Base-by-base conservation (phyloP, 1,140 invertebrate species). In the Meteorus sp. region DNA sequence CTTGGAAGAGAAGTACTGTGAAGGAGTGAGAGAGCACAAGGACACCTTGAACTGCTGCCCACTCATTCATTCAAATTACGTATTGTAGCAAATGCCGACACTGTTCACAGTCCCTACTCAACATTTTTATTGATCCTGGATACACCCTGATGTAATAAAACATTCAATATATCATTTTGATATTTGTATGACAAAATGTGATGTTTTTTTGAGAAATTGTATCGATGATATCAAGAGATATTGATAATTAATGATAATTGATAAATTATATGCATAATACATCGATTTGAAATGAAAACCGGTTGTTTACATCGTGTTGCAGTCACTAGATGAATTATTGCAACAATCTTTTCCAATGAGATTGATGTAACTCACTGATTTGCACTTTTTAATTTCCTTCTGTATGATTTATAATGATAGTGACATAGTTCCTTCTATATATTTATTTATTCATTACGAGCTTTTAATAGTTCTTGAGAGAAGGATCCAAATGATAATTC, bases 41-140 rank as follows among this genome's bases (percentile, higher is more conserved):
- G 65, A 53, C 64, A 58, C 22, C 54, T 58, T 31, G 52, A 54
- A 62, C 56, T 64, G n/a, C n/a, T n/a, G 59, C 59, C 64, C 33
- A 61, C 60, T 43, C 56, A 37, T 13, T 39, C 56, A 45, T 29
- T 52, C 29, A 45, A n/a, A n/a, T n/a, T n/a, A n/a, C n/a, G n/a
- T n/a, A n/a, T n/a, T 29, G 22, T 20, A 17, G 7, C 33, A 52
- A 60, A 44, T 59, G 41, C 61, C 59, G 59, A 55, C 59, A 54
- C 50, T 53, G 61, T 61, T 57, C 60, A 62, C 61, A 51, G 47
- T 58, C 59, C 60, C 62, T 58, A 47, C 63, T 62, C 67, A 62
- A 63, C 66, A 51, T 31, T 54, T 60, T 64, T 69, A 69, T 69
- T 68, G 65, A 71, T 71, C 64, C 61, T 63, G 47, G 56, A 62